Conservation (phyloP, 1,140 invertebrate species). For the Varroa destructor region DNA sequence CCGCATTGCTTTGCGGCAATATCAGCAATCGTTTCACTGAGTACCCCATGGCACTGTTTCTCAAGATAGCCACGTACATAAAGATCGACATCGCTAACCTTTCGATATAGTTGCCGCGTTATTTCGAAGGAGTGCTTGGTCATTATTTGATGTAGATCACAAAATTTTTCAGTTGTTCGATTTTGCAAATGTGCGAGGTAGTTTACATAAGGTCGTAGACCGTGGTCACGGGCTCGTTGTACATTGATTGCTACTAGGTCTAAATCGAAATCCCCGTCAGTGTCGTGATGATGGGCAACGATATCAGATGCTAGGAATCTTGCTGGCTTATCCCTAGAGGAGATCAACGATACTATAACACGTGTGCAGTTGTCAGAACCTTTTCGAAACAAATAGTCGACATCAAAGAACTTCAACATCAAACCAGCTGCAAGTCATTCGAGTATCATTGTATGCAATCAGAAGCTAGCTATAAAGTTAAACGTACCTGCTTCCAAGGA, state of each 20-base stretch:
- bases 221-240: constrained; percentile 40
- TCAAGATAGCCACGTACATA: constrained; percentile 39
- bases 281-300: constrained; percentile 3
- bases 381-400: neutral
- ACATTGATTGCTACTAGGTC: constrained; percentile 40
- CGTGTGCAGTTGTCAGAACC: neutral
- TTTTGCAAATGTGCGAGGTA: constrained; percentile 65
- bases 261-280: constrained; percentile 35
- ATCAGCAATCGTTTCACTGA: constrained; percentile 40
- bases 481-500: constrained; percentile 5
- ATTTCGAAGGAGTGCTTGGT: neutral
- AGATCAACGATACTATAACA: neutral
- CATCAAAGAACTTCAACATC: constrained; percentile 16
- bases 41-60: constrained; percentile 27
- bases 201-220: constrained; percentile 52
- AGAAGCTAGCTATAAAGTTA: neutral
- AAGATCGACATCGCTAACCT: constrained; percentile 39
- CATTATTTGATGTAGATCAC: constrained; percentile 57
- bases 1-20: neutral
- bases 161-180: constrained; percentile 56
- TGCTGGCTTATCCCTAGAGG: neutral
- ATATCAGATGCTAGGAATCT: constrained; percentile 5
- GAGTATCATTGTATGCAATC: constrained; percentile 1
- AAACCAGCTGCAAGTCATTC: neutral
- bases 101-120: neutral